Evolutionary conservation across 2,888 invertebrate species (phyloP).

Genomic region (Litoditis marina): DNA sequence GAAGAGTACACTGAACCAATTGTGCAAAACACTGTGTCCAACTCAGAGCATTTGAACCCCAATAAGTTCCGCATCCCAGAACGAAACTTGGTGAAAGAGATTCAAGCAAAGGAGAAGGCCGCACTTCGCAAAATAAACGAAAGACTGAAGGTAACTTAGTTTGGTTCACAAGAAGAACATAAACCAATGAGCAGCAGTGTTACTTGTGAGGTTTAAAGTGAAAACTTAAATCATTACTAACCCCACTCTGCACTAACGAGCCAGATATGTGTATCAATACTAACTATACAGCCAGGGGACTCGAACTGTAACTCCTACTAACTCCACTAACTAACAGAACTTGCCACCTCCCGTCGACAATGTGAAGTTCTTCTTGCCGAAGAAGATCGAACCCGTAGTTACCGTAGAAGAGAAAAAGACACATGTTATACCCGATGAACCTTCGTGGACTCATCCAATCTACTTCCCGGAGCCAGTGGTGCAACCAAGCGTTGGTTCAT

Average conservation of each 20-base stretch:
- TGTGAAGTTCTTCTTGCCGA: conserved; percentile 26
- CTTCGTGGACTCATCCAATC: conserved; percentile 1
- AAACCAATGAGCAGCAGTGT: not conserved
- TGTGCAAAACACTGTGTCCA: conserved; percentile 29
- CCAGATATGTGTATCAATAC: too few relatives aligned
- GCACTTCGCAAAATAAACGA: conserved; percentile 35
- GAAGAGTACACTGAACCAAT: conserved; percentile 31
- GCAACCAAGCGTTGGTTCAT: too few relatives aligned
- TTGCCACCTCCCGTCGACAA: conserved; percentile 41
- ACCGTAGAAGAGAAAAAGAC: not conserved
- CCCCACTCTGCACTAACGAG: too few relatives aligned
- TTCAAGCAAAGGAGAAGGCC: conserved; percentile 28
- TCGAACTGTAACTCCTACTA: too few relatives aligned
- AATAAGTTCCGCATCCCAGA: conserved; percentile 32
- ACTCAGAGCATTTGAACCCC: conserved; percentile 31
- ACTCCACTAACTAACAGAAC: too few relatives aligned
- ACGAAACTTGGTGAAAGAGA: conserved; percentile 19
- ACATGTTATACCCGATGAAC: conserved; percentile 12
- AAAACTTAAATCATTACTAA: too few relatives aligned
- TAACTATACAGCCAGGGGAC: too few relatives aligned
- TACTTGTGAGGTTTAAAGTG: not conserved
- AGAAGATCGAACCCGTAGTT: not conserved
- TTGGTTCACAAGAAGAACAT: not conserved
- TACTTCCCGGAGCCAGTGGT: conserved; percentile 9
- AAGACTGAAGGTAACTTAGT: conserved; percentile 27